These are phyloP conservation scores for Phalangium opilio DNA, from an alignment of 2,888 invertebrate species.

Conservation along the genomic window DNA sequence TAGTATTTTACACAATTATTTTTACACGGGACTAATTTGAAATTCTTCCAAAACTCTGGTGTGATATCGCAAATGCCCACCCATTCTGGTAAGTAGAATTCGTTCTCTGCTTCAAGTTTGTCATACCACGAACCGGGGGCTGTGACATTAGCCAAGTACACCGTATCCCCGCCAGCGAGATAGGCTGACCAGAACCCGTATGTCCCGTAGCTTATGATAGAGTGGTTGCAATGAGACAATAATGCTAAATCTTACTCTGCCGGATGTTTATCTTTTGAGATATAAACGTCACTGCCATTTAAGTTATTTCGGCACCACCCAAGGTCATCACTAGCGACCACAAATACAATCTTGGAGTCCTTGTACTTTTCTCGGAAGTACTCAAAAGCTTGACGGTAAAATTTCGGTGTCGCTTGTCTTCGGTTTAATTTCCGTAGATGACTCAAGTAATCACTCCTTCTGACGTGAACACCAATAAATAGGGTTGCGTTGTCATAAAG, in stretches of 20 bases:
- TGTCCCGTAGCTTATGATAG: conserved; percentile 30
- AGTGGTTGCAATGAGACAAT: conserved; percentile 38
- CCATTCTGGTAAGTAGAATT: conserved; percentile 2
- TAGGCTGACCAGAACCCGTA: conserved; percentile 29
- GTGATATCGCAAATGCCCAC: no score
- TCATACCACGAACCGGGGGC: neutral
- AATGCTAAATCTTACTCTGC: conserved; percentile 36
- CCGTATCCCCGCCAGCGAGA: conserved; percentile 23
- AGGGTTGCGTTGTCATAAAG: no score
- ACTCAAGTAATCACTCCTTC: no score
- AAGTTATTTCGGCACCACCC: conserved; percentile 35
- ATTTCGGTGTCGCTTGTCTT: conserved; percentile 17
- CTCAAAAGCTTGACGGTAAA: conserved; percentile 35
- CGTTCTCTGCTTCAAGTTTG: neutral
- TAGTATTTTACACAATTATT: no score
- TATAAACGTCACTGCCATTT: conserved; percentile 30
- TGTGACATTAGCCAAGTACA: conserved; percentile 8
- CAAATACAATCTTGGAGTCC: conserved; percentile 29
- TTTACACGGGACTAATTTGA: no score
- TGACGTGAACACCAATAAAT: no score
- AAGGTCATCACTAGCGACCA: conserved; percentile 38
- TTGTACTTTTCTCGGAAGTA: conserved; percentile 33
- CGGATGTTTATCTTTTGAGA: conserved; percentile 27
- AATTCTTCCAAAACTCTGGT: no score
- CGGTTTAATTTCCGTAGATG: no score